These are phyloP conservation scores for Polydrusus tereticollis DNA, from an alignment of 2,888 invertebrate species.

Conservation along the genomic window DNA sequence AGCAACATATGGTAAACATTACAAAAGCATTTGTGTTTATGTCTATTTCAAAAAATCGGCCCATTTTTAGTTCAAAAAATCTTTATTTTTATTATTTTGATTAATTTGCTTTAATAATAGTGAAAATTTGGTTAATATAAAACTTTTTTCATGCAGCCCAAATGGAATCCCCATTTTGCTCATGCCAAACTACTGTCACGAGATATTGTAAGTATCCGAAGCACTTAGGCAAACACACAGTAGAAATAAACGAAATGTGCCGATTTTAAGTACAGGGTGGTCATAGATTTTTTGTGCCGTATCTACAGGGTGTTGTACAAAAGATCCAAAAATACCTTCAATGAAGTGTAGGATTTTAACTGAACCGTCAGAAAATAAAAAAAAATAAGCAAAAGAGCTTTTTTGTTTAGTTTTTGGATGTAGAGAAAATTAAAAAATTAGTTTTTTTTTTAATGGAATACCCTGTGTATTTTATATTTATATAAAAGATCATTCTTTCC, in stretches of 20 bases:
- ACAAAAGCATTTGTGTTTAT: not conserved
- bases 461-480: too few species aligned
- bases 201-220: constrained; percentile 51
- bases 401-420: too few species aligned
- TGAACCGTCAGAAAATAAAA: too few species aligned
- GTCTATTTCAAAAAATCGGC: not conserved
- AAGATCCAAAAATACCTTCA: too few species aligned
- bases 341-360: too few species aligned
- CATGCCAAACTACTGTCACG: constrained; percentile 71
- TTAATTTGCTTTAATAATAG: constrained; percentile 14
- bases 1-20: constrained; percentile 61
- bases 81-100: not conserved
- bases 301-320: too few species aligned
- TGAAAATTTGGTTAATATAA: not conserved
- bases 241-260: constrained; percentile 44
- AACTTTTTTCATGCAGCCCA: constrained; percentile 62
- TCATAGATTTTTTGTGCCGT: too few species aligned
- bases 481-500: too few species aligned
- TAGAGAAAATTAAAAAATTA: too few species aligned
- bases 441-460: too few species aligned
- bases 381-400: too few species aligned
- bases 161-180: constrained; percentile 72
- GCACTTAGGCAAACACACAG: not conserved
- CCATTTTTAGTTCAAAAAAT: constrained; percentile 8
- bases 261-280: too few species aligned